phyloP scores from a whole-genome alignment of 37 sponge, comb jelly and placozoan genomes.

The Agelas oroides region DNA sequence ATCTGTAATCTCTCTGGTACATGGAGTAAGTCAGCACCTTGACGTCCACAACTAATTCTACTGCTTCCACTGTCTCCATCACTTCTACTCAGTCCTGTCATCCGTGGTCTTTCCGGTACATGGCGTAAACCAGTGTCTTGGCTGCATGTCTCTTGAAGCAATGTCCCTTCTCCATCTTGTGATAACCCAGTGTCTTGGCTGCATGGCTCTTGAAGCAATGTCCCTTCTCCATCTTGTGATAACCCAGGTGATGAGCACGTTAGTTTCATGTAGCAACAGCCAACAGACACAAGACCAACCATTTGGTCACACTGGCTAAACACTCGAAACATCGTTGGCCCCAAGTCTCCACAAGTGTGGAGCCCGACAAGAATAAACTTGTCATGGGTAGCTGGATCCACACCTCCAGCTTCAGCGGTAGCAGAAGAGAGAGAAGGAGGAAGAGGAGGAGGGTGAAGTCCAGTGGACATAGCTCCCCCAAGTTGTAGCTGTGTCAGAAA shows the following conservation, averaged over 20 bases:
- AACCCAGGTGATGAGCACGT: conserved; percentile 1
- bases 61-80: neutral
- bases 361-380: conserved; percentile 64
- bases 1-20: too few species aligned
- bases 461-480: neutral
- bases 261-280: conserved; percentile 91
- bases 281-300: conserved; percentile 68
- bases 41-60: too few species aligned
- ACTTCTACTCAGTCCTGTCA: too few species aligned
- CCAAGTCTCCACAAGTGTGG: conserved; percentile 86
- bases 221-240: too few species aligned
- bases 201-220: too few species aligned
- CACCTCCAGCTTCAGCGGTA: neutral
- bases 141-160: too few species aligned
- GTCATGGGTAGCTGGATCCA: too few species aligned
- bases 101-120: neutral
- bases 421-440: neutral
- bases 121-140: too few species aligned
- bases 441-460: too few species aligned
- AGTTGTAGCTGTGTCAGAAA: neutral
- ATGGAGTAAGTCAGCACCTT: too few species aligned
- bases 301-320: conserved; percentile 44
- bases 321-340: conserved; percentile 70
- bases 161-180: too few species aligned
- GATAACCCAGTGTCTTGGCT: too few species aligned